Evolutionary conservation across 2,113 vertebrate genomes (phyloP), one percentile per base, ranked within the genome.

Genomic region (Plecotus auritus): DNA sequence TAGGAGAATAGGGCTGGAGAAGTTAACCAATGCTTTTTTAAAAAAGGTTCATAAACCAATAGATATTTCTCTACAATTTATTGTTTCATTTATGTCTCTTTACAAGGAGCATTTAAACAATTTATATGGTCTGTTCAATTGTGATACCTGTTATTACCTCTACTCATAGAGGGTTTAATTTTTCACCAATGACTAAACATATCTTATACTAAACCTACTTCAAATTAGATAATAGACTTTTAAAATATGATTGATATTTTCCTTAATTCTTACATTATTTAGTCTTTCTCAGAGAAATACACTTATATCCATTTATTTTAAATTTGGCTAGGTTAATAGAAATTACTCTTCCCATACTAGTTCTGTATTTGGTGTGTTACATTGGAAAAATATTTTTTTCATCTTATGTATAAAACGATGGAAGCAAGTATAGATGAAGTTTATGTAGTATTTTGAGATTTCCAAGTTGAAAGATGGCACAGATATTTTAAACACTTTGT

Each of bases 391-490:
- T 26, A 42, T n/a, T 23, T 85, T 90, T 91, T 87, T 32, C 28
- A 45, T 40, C 18, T 86, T 86, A 10, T 81, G 8, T 72, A 89
- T 87, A 45, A 86, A 89, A 84, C 83, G 32, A 18, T 66, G 14
- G 18, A 64, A 74, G 83, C 64, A 86, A 84, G 42, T 81, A 37
- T 61, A 72, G 4, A 26, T 87, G 7, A 64, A 32, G n/a, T 86
- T 94, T 84, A 49, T 86, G 5, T 82, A 72, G 18, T 73, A 30
- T 87, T 96, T 95, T 86, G 42, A 76, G 42, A 89, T 91, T 84
- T 89, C 54, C 51, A 64, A 88, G 30, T 93, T 87, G 35, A 93
- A 92, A 85, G 42, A 83, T 66, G 23, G 22, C n/a, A 66, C 14
- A 90, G 42, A 64, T 88, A 51, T 32, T 91, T 47, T 91, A n/a